Evolutionary conservation across 2,797 vertebrate species (phyloP).

Genomic region (Taeniopygia guttata): DNA sequence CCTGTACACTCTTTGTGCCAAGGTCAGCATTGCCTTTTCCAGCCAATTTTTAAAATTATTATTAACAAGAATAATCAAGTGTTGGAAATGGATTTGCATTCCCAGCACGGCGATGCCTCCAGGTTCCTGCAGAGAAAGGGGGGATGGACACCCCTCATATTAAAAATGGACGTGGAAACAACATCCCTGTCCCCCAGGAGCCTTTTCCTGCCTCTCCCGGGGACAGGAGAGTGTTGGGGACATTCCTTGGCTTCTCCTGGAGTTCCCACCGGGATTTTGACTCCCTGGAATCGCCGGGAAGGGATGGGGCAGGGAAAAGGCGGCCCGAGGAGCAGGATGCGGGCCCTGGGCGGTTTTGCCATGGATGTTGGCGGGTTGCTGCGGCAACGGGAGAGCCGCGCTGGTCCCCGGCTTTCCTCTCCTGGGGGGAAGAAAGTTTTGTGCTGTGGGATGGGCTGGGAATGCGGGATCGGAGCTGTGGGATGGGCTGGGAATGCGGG

Average conservation of each 20-base stretch:
- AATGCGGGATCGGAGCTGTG: no score
- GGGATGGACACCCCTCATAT: accelerated
- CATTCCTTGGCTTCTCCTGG: background rate
- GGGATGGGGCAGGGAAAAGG: background rate
- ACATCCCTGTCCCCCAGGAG: background rate
- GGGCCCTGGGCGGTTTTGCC: background rate
- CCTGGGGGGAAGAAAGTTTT: constrained; percentile 53
- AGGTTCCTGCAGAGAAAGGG: accelerated
- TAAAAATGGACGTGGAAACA: background rate
- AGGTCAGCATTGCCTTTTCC: constrained; percentile 7
- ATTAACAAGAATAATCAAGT: background rate
- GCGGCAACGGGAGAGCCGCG: constrained; percentile 7
- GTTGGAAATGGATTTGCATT: background rate
- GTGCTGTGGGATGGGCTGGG: background rate
- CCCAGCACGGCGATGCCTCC: accelerated
- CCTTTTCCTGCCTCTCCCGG: accelerated
- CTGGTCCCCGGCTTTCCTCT: constrained; percentile 13
- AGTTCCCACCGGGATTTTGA: accelerated
- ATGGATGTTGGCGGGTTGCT: constrained; percentile 60
- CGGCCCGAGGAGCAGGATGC: background rate
- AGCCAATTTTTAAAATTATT: background rate
- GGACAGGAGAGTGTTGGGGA: background rate
- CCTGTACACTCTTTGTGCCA: background rate
- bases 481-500: background rate
- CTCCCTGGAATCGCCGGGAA: background rate